Evolutionary conservation across 2,797 vertebrate species (phyloP).

Genomic region (Pyrocephalus nanus): DNA sequence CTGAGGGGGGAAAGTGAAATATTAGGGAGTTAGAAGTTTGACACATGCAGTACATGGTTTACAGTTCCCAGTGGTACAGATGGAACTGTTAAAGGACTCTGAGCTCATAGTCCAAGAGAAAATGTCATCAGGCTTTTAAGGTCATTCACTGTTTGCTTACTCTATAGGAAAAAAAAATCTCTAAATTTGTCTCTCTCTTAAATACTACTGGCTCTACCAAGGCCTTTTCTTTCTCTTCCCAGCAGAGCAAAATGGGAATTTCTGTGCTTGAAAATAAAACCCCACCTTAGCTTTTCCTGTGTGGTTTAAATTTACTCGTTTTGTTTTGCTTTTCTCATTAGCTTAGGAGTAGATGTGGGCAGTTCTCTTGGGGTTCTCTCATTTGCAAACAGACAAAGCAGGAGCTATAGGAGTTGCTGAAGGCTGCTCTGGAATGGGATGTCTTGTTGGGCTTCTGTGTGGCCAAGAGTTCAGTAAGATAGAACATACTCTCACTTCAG

Average conservation of each 20-base stretch:
- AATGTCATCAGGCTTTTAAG: background rate
- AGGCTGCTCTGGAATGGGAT: background rate
- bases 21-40: background rate
- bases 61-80: background rate
- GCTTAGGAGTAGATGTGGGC: background rate
- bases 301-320: background rate
- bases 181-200: background rate
- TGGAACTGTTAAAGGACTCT: background rate
- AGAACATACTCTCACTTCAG: background rate
- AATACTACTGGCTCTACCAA: background rate
- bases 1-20: rapidly evolving
- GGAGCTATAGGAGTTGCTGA: background rate
- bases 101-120: background rate
- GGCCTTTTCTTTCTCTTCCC: background rate
- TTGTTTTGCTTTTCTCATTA: background rate
- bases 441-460: background rate
- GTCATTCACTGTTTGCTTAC: background rate
- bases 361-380: background rate
- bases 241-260: background rate
- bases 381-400: background rate
- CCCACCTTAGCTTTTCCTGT: background rate
- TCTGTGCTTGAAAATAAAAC: background rate
- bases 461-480: background rate
- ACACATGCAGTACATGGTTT: background rate
- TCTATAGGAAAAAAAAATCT: background rate